Base-by-base conservation (phyloP, 1,140 invertebrate genomes). In the Drosophila nigrodunni region DNA sequence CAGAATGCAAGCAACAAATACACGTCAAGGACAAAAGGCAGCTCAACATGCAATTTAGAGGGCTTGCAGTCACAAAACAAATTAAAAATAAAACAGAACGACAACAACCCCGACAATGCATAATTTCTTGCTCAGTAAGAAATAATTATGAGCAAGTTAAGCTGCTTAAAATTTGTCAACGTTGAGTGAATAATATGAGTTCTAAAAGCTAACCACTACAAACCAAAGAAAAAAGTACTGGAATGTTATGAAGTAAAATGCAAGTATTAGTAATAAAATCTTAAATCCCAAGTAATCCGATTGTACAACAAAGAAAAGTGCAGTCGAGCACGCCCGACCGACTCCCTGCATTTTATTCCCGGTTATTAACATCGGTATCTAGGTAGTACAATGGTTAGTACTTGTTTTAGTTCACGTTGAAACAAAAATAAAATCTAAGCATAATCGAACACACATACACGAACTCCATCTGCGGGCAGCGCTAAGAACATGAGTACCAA, bases 1-100 rank as follows among this genome's bases (percentile, higher is more conserved):
- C 46, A 59, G 70, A 37, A 58, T 37, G 69, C 39, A 57, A 43
- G 65, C 65, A 52, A 9, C 41, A 70, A 64, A 70, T 72, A 47
- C 67, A 74, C 46, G 71, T 65, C 49, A 68, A 61, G 57, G 49
- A 64, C 47, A 10, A 44, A 13, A 35, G 15, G 15, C 10, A 62
- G 34, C 68, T 47, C 15, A 47, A 47, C 39, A 64, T 34, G 52
- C 50, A 55, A 55, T 66, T 57, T 34, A 30, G 13, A 66, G 64
- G 35, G 34, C 46, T 62, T 35, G 59, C 46, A 34, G 43, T 30
- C 25, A 49, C 13, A 9, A 41, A 39, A 30, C 11, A 47, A 13
- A 58, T 50, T 2, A 39, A 9, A 62, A 15, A 11, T 6, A 43
- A 30, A 25, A 11, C 8, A 8, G 25, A n/a, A 49, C 11, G 49